Percentiles rank a stretch among this genome's conserved stretches.
phyloP scores from a whole-genome alignment of 2,888 invertebrate species.

The Drosophila quinaria region DNA sequence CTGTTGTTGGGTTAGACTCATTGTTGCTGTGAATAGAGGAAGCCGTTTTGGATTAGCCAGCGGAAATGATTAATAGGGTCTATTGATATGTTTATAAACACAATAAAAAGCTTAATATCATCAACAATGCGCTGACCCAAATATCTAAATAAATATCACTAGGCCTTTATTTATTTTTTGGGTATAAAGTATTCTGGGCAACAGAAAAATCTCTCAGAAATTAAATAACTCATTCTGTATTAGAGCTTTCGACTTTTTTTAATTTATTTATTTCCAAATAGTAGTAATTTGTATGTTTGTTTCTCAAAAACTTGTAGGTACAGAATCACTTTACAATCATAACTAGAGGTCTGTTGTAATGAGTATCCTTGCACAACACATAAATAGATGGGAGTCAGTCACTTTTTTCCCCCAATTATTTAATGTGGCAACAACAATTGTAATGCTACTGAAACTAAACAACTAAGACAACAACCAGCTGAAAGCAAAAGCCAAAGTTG shows the following conservation, averaged over 20 bases:
- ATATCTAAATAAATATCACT: background rate
- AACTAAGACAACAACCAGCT: conserved; percentile 4
- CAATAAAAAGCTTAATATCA: background rate
- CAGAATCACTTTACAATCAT: background rate
- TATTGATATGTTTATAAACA: conserved; percentile 46
- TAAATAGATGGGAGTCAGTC: conserved; percentile 43
- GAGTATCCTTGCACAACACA: conserved; percentile 11
- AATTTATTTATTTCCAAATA: no score
- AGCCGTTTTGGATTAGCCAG: conserved; percentile 46
- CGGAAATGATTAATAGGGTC: conserved; percentile 69
- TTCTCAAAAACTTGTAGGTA: no score
- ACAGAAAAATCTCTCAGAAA: background rate
- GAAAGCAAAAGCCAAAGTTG: conserved; percentile 66
- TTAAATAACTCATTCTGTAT: background rate
- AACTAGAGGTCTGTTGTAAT: background rate
- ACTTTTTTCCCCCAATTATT: conserved; percentile 54
- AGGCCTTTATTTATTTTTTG: background rate
- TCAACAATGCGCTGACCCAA: conserved; percentile 2
- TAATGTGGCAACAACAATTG: conserved; percentile 62
- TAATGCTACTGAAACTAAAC: conserved; percentile 27
- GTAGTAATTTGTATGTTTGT: no score
- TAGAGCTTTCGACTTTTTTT: no score
- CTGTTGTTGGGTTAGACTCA: conserved; percentile 11
- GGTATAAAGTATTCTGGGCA: background rate
- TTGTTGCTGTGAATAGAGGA: conserved; percentile 41